Percentiles rank a stretch among this genome's conserved stretches.
These are phyloP conservation scores for Acleris sparsana DNA, from an alignment of 2,888 invertebrate genomes.

Conservation along the genomic window DNA sequence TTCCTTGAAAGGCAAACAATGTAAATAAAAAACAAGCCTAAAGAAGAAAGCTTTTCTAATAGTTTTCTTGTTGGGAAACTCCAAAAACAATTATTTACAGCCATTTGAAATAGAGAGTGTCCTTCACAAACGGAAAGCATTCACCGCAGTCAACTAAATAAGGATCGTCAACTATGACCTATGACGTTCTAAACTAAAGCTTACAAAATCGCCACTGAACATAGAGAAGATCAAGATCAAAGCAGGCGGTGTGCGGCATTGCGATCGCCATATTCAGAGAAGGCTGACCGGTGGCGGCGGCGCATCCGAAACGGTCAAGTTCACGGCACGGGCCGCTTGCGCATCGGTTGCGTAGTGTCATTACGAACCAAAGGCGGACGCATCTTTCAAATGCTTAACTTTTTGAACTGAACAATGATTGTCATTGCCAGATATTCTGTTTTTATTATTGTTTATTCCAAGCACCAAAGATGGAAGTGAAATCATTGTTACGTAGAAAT, in stretches of 20 bases:
- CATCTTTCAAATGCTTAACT: background rate
- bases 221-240: conserved; percentile 55
- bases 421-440: background rate
- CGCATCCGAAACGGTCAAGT: conserved; percentile 77
- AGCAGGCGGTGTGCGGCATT: conserved; percentile 39
- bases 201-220: conserved; percentile 28
- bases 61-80: background rate
- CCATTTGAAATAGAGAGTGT: background rate
- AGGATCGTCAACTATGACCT: conserved; percentile 4
- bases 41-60: background rate
- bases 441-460: conserved; percentile 6
- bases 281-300: conserved; percentile 61
- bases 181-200: conserved; percentile 20
- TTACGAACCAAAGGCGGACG: conserved; percentile 27
- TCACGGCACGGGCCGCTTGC: conserved; percentile 58
- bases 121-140: background rate
- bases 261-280: conserved; percentile 52
- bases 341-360: conserved; percentile 42
- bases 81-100: background rate
- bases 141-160: conserved; percentile 6
- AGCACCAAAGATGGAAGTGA: conserved; percentile 7
- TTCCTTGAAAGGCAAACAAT: conserved; percentile 4
- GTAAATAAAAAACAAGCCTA: background rate
- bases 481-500: conserved; percentile 26
- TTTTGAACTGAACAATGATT: background rate